Evolutionary conservation across 2,797 vertebrate species (phyloP), one percentile per base, ranked within the genome.

Genomic region (Dermochelys coriacea): DNA sequence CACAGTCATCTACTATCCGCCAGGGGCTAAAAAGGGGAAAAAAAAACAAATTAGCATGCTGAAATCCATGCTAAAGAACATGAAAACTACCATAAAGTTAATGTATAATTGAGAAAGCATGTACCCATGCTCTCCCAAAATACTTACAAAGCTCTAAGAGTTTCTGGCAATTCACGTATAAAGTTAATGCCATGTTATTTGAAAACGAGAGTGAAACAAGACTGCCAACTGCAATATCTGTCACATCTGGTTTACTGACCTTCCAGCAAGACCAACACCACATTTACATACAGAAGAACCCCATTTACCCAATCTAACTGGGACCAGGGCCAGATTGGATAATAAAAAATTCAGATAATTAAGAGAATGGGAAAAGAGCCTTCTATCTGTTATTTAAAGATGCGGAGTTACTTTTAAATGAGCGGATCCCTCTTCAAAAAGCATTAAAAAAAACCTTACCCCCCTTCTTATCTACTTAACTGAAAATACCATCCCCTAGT

Each of bases 1-100:
- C 99, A 49, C 99, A 99, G 96, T 99, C 99, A 55, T 99, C 99
- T 78, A 99, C 99, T 83, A 99, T 99, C 97, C 99, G 98, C 99
- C 99, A 99, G 49, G 99, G 99, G 93, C 99, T 99, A 85, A 57
- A 97, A 93, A 81, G 21, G 84, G 89, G 41, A 2, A 85, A 45
- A 93, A 4, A 0, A 75, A 50, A 14, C 49, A 41, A 16, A 84
- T n/a, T 41, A 71, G 80, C 90, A 52, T 2, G 18, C 4, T 82
- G 4, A 54, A 45, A 34, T 14, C 5, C 23, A 5, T 0, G 5
- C 75, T 47, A 25, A 83, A 64, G 64, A 88, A 75, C 31, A 59
- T 61, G 45, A 78, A 18, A 15, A 86, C 84, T 50, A 71, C 21
- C 78, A 80, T 23, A 8, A 41, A 41, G 41, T 41, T 41, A 41